Evolutionary conservation across 1,140 invertebrate species (phyloP).

Genomic region (Nylanderia fulva): DNA sequence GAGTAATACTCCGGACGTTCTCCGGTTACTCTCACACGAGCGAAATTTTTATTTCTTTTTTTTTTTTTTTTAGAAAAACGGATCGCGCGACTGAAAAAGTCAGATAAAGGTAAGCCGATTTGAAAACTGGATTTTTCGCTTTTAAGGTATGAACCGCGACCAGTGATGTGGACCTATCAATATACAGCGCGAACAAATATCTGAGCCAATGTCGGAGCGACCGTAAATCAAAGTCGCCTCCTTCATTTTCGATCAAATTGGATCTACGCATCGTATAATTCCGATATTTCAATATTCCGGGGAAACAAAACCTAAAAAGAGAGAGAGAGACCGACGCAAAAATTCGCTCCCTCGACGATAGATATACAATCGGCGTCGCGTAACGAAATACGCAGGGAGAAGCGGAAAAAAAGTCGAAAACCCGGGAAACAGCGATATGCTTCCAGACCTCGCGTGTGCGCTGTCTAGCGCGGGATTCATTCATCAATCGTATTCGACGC

Average conservation of each 20-base stretch:
- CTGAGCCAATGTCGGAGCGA: slow-evolving; percentile 26
- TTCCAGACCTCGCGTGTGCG: slow-evolving; percentile 27
- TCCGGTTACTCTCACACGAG: not conserved
- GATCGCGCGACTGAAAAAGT: slow-evolving; percentile 44
- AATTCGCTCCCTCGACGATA: not conserved
- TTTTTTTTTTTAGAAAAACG: not conserved
- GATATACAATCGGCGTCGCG: slow-evolving; percentile 12
- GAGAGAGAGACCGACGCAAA: not conserved
- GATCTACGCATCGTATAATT: slow-evolving; percentile 51
- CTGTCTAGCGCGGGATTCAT: slow-evolving; percentile 65
- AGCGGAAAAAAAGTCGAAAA: slow-evolving; percentile 48
- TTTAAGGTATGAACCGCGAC: slow-evolving; percentile 20
- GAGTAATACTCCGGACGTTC: not conserved
- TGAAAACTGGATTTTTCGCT: slow-evolving; percentile 33
- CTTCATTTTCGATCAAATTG: slow-evolving; percentile 58
- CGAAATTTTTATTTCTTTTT: not conserved
- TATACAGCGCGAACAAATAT: slow-evolving; percentile 15
- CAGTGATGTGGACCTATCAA: slow-evolving; percentile 34
- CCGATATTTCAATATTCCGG: slow-evolving; percentile 51
- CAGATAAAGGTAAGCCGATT: slow-evolving; percentile 56
- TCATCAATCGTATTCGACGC: slow-evolving; percentile 70
- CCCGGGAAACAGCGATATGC: slow-evolving; percentile 52
- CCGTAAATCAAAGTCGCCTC: slow-evolving; percentile 48
- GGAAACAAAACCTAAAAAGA: slow-evolving; percentile 19
- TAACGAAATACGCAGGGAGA: slow-evolving; percentile 36